These are phyloP conservation scores for Riptortus pedestris DNA, from an alignment of 1,140 invertebrate genomes.

Conservation along the genomic window DNA sequence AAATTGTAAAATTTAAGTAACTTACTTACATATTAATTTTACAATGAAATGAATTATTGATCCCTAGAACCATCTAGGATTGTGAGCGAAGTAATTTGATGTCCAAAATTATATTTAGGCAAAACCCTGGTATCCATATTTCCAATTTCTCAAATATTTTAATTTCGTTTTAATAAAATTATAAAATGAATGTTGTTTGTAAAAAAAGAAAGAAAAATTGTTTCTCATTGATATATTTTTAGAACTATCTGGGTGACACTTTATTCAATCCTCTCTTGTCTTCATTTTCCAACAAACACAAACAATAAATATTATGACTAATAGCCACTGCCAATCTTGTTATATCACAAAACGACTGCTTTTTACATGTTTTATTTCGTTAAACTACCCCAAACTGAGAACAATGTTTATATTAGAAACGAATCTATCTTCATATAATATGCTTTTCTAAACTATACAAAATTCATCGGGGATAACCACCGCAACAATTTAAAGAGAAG, in stretches of 20 bases:
- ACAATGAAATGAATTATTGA: too few species aligned
- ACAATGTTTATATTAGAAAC: constrained; percentile 4
- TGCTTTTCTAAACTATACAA: constrained; percentile 11
- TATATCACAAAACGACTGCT: neutral
- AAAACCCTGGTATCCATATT: too few species aligned
- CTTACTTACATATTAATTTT: too few species aligned
- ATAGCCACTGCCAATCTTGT: neutral
- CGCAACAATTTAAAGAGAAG: constrained; percentile 19
- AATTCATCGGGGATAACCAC: constrained; percentile 16
- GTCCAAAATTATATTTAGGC: too few species aligned
- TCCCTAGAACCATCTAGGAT: too few species aligned
- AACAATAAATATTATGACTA: neutral
- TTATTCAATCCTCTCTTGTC: neutral
- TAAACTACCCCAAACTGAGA: constrained; percentile 8
- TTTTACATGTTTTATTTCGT: neutral
- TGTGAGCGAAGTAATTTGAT: too few species aligned
- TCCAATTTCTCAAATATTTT: too few species aligned
- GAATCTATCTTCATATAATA: constrained; percentile 8
- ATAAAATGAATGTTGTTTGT: too few species aligned
- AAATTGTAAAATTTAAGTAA: too few species aligned
- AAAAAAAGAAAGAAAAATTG: too few species aligned
- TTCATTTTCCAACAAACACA: neutral
- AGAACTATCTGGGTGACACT: constrained; percentile 5
- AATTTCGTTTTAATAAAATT: too few species aligned
- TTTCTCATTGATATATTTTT: too few species aligned